Conservation (phyloP, 2,113 vertebrate genomes). For the Hirundichthys speculiger region DNA sequence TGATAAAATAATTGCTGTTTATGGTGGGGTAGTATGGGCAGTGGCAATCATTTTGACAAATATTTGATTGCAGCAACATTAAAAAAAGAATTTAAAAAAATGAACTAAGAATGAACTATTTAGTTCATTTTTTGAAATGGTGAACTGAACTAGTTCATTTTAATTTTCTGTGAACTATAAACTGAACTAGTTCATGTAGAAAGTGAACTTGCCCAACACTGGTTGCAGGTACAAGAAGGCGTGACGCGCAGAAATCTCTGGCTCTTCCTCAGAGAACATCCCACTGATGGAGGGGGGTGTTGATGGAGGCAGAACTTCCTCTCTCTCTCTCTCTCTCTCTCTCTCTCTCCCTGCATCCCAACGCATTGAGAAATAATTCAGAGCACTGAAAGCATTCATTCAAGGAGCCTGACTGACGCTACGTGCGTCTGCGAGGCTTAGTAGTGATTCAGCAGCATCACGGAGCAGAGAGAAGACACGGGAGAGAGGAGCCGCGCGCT, state of each 20-base stretch:
- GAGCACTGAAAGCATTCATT: constrained; percentile 56
- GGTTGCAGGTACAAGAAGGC: neutral
- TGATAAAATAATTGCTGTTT: too few relatives aligned
- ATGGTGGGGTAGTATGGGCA: too few relatives aligned
- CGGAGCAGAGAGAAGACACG: neutral
- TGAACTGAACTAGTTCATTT: too few relatives aligned
- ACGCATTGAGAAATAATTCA: constrained; percentile 50
- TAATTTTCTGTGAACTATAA: too few relatives aligned
- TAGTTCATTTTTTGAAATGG: too few relatives aligned
- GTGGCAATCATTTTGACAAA: too few relatives aligned
- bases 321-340: constrained; percentile 45
- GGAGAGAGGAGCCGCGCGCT: neutral
- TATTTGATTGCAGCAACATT: too few relatives aligned
- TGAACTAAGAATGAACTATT: too few relatives aligned
- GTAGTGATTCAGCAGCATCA: constrained; percentile 40
- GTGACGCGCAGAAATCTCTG: neutral
- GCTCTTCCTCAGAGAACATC: constrained; percentile 8
- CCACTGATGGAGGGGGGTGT: neutral
- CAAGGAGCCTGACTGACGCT: constrained; percentile 41
- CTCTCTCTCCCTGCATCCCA: constrained; percentile 51
- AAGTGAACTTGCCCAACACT: too few relatives aligned
- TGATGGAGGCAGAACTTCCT: constrained; percentile 67
- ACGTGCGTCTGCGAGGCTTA: constrained; percentile 41
- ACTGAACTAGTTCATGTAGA: too few relatives aligned
- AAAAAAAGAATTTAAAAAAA: too few relatives aligned